Evolutionary conservation across 2,797 vertebrate genomes (phyloP).

Genomic region (Acomys russatus): DNA sequence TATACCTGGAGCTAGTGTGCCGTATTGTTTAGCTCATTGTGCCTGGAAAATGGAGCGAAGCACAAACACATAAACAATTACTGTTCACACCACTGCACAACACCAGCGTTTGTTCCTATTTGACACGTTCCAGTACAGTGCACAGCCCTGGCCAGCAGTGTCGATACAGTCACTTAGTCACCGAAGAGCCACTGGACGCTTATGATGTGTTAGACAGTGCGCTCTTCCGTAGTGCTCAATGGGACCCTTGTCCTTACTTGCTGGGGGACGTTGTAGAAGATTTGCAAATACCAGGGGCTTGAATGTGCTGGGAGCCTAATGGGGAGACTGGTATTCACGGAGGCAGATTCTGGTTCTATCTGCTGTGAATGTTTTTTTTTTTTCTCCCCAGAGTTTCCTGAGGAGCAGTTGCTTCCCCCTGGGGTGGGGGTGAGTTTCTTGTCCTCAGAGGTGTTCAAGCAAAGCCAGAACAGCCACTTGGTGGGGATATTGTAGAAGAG

Average conservation of each 20-base stretch:
- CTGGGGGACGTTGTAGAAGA: slow-evolving; percentile 75
- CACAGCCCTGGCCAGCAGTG: background rate
- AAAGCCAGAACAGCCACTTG: slow-evolving; percentile 73
- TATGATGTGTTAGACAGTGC: background rate
- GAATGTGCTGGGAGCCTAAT: background rate
- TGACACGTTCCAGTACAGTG: accelerated
- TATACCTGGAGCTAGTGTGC: background rate
- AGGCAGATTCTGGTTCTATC: slow-evolving; percentile 24
- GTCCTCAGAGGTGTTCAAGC: slow-evolving; percentile 63
- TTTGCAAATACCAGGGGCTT: slow-evolving; percentile 19
- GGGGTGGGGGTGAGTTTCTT: slow-evolving; percentile 40
- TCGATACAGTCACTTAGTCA: background rate
- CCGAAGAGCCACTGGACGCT: background rate
- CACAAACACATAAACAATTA: background rate
- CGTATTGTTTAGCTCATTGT: background rate
- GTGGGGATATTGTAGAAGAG: slow-evolving; percentile 79
- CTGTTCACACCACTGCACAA: background rate
- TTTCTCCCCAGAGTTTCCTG: slow-evolving; percentile 2
- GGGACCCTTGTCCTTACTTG: slow-evolving; percentile 57
- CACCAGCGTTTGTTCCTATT: background rate
- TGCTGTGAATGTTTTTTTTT: background rate
- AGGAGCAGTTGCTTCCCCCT: background rate
- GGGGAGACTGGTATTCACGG: background rate
- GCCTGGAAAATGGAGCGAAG: background rate
- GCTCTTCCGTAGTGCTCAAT: background rate